phyloP scores from a whole-genome alignment of 2,888 invertebrate species.

The Saturnia pavonia region DNA sequence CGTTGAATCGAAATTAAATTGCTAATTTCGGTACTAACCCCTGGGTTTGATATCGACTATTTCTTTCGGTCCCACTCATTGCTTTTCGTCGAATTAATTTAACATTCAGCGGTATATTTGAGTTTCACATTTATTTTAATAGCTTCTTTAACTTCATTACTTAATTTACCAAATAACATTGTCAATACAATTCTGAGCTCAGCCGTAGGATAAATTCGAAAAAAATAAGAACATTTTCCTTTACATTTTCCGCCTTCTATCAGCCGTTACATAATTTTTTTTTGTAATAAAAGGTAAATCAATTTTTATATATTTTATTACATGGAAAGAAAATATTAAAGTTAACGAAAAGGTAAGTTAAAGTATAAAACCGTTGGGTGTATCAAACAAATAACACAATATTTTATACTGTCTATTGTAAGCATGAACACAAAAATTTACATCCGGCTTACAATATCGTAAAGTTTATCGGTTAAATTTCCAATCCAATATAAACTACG shows the following conservation, averaged over 20 bases:
- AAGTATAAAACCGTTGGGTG: not conserved
- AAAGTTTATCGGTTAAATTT: constrained; percentile 56
- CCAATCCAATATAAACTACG: constrained; percentile 63
- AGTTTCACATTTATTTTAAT: constrained; percentile 26
- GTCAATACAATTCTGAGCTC: not conserved
- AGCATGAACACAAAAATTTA: constrained; percentile 10
- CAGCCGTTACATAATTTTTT: too few relatives aligned
- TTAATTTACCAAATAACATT: not conserved
- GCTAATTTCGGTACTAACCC: constrained; percentile 66
- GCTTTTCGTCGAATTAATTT: constrained; percentile 47
- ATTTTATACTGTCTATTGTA: not conserved
- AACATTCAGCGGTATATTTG: constrained; percentile 32
- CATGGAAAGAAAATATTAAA: too few relatives aligned
- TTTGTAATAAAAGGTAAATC: too few relatives aligned
- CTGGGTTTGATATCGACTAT: constrained; percentile 59
- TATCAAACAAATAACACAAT: constrained; percentile 1
- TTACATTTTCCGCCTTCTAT: not conserved
- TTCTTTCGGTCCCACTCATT: constrained; percentile 37
- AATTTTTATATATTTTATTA: too few relatives aligned
- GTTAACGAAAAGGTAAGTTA: not conserved
- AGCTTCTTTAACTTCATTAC: too few relatives aligned
- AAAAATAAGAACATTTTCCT: not conserved
- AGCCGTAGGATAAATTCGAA: too few relatives aligned
- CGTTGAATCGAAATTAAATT: constrained; percentile 66
- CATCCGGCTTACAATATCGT: constrained; percentile 51